Evolutionary conservation across 2,888 invertebrate species (phyloP), one percentile per base, ranked within the genome.

Genomic region (Hoplodrina blanda): DNA sequence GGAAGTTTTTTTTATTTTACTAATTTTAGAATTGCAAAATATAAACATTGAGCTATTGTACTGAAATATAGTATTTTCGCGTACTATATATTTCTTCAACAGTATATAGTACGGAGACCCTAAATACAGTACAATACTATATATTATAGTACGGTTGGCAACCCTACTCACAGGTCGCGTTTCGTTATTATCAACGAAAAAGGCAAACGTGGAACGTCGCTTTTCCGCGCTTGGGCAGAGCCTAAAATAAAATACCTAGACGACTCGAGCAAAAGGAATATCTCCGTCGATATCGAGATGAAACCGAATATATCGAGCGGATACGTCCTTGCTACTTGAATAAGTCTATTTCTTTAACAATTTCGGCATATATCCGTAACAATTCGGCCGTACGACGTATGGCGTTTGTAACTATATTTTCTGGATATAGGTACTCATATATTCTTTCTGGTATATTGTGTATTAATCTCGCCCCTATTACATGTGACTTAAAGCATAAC

Each of bases 241-340:
- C 54, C 66, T 68, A 33, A 69, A 71, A 67, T 59, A 72, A 70
- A 82, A 75, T 30, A 25, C 25, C 25, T 25, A 62, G 61, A 55
- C 64, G 17, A 50, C n/a, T 56, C 56, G 53, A 62, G 60, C 52
- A 62, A 73, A 82, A 70, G 57, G 37, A 66, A 72, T 70, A 81
- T 66, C 66, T 80, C 19, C 65, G 62, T 46, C 56, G 41, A 54
- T 64, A 67, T 82, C 59, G 63, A 70, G 62, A 78, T 68, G 72
- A 69, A 82, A 63, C 60, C 63, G 50, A 79, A 79, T 68, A 62
- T 63, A 73, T 63, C 68, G 72, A 67, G 57, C 69, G 70, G 68
- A 76, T 76, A 69, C 46, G 33, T 66, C 62, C 53, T n/a, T 19
- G 69, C 62, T 56, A 61, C 81, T 76, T 37, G 70, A 66, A 76